Evolutionary conservation across 2,797 vertebrate genomes (phyloP).

Genomic region (Molossus molossus): DNA sequence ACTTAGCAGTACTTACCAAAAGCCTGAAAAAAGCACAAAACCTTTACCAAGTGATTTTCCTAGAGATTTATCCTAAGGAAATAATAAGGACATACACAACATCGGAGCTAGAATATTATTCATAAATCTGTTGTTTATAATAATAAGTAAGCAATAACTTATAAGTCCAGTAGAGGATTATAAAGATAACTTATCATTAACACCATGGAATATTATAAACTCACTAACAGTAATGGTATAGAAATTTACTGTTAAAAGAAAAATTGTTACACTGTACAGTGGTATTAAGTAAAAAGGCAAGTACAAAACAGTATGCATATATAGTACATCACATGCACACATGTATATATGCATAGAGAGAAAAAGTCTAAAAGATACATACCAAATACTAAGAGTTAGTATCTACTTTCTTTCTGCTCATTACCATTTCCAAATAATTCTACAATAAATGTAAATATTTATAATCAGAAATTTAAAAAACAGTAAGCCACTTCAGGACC

Average conservation of each 20-base stretch:
- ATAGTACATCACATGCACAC: neutral
- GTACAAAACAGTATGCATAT: neutral
- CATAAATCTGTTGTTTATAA: neutral
- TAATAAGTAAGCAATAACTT: neutral
- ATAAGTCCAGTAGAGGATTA: neutral
- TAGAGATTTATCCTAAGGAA: neutral
- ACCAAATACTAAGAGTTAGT: neutral
- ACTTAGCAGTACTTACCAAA: neutral
- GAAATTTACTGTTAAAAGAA: neutral
- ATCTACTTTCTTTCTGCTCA: neutral
- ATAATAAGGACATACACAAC: neutral
- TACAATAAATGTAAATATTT: neutral
- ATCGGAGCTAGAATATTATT: neutral
- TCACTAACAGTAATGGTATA: neutral
- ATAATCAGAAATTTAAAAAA: neutral
- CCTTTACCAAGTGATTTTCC: neutral
- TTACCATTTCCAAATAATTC: neutral
- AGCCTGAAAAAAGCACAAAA: neutral
- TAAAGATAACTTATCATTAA: fast-evolving
- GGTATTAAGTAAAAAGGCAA: neutral
- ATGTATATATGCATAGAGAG: neutral
- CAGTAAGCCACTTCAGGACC: neutral
- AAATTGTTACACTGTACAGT: neutral
- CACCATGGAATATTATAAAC: too few relatives aligned
- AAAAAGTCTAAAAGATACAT: neutral